Conservation (phyloP, 2,797 vertebrate genomes). For the Huso huso region DNA sequence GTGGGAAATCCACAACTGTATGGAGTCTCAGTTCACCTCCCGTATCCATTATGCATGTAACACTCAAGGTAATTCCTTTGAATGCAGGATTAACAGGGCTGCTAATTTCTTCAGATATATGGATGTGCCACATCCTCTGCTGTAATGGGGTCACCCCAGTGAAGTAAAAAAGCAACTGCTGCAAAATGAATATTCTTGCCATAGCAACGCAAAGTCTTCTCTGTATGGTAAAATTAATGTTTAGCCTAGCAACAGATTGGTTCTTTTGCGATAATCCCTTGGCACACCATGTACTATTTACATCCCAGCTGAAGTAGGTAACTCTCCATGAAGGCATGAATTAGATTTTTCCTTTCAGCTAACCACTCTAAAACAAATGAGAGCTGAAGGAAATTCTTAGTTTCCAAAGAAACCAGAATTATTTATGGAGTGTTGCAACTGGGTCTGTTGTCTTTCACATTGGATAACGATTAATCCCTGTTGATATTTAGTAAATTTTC, state of each 20-base stretch:
- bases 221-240: constrained; percentile 12
- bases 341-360: not conserved
- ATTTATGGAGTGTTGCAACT: not conserved
- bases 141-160: not conserved
- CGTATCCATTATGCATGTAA: not conserved
- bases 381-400: not conserved
- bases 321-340: not conserved
- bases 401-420: not conserved
- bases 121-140: constrained; percentile 1
- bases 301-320: constrained; percentile 13
- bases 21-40: not conserved
- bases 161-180: constrained; percentile 6
- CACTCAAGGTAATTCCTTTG: not conserved
- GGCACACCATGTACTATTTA: constrained; percentile 11
- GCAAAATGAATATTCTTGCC: constrained; percentile 19
- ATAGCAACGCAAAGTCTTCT: constrained; percentile 17
- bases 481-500: too few relatives aligned
- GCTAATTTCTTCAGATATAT: not conserved
- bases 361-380: not conserved
- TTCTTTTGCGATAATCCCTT: constrained; percentile 8
- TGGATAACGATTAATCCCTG: not conserved
- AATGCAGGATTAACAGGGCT: not conserved
- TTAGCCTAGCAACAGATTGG: constrained; percentile 12
- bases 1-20: not conserved
- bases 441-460: not conserved